Evolutionary conservation across 2,888 invertebrate species (phyloP).

Genomic region (Resseliella maxima): DNA sequence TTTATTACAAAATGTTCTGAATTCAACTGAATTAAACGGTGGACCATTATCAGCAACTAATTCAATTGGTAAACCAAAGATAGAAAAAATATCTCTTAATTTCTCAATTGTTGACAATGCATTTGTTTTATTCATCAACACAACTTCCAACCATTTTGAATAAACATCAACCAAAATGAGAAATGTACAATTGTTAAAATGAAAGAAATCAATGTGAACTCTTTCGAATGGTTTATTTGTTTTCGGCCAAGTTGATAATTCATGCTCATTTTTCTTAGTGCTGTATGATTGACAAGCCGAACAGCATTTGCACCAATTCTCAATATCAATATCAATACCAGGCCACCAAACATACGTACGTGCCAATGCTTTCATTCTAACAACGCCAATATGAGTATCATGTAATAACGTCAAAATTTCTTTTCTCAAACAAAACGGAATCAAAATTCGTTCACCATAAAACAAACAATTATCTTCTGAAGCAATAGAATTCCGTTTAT

Average conservation of each 20-base stretch:
- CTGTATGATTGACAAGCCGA: slow-evolving; percentile 59
- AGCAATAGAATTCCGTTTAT: background rate
- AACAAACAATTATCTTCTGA: slow-evolving; percentile 57
- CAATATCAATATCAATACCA: slow-evolving; percentile 60
- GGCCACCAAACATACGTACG: slow-evolving; percentile 61
- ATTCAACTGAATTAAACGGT: slow-evolving; percentile 58
- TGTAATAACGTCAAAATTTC: slow-evolving; percentile 58
- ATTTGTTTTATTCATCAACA: slow-evolving; percentile 59
- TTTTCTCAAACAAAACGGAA: slow-evolving; percentile 56
- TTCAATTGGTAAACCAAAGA: slow-evolving; percentile 60
- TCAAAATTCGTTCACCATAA: slow-evolving; percentile 58
- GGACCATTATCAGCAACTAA: slow-evolving; percentile 60
- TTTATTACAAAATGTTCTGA: slow-evolving; percentile 56
- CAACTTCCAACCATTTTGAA: slow-evolving; percentile 66
- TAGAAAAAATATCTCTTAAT: slow-evolving; percentile 59
- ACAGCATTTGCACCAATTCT: slow-evolving; percentile 59
- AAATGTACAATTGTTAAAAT: background rate
- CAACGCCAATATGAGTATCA: slow-evolving; percentile 60
- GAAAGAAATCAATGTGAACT: slow-evolving; percentile 65
- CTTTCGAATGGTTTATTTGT: slow-evolving; percentile 62
- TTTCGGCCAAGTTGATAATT: slow-evolving; percentile 57
- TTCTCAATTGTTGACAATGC: slow-evolving; percentile 56
- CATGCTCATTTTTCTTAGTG: slow-evolving; percentile 56
- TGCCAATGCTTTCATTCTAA: slow-evolving; percentile 61
- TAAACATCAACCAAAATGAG: slow-evolving; percentile 64